Conservation (phyloP, 2,113 vertebrate species). For the Fregetta grallaria region DNA sequence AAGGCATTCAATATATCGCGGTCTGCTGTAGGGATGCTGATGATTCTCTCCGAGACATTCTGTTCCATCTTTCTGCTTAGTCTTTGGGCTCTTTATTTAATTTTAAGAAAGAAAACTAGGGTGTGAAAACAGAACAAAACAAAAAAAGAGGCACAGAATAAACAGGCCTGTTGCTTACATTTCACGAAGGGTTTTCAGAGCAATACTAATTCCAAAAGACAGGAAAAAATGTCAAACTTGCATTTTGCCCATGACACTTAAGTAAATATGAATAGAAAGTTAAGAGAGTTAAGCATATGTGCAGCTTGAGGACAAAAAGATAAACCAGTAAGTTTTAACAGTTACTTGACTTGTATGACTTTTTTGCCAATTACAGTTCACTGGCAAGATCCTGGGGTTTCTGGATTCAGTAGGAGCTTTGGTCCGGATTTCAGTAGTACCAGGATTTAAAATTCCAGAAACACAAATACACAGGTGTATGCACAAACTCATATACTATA, state of each 20-base stretch:
- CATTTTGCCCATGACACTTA: neutral
- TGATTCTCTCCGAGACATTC: neutral
- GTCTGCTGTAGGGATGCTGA: conserved; percentile 60
- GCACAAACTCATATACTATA: neutral
- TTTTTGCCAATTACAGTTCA: neutral
- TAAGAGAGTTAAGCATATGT: neutral
- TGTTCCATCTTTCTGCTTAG: conserved; percentile 30
- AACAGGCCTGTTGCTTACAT: neutral
- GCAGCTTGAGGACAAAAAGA: neutral
- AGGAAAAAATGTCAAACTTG: neutral
- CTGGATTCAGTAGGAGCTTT: neutral
- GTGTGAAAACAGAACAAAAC: neutral
- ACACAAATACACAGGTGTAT: neutral
- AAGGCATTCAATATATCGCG: conserved; percentile 78
- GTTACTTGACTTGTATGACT: neutral
- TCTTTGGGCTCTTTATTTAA: neutral
- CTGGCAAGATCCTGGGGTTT: neutral
- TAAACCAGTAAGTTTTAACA: neutral
- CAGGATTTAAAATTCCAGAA: neutral
- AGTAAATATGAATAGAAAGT: neutral
- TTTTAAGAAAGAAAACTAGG: conserved; percentile 16
- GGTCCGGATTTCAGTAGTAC: neutral
- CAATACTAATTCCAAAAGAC: neutral
- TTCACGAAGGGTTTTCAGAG: neutral
- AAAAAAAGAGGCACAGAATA: conserved; percentile 7